These are phyloP conservation scores for Drosophila nr. perissopoda DNA, from an alignment of 2,888 invertebrate genomes.

Conservation along the genomic window DNA sequence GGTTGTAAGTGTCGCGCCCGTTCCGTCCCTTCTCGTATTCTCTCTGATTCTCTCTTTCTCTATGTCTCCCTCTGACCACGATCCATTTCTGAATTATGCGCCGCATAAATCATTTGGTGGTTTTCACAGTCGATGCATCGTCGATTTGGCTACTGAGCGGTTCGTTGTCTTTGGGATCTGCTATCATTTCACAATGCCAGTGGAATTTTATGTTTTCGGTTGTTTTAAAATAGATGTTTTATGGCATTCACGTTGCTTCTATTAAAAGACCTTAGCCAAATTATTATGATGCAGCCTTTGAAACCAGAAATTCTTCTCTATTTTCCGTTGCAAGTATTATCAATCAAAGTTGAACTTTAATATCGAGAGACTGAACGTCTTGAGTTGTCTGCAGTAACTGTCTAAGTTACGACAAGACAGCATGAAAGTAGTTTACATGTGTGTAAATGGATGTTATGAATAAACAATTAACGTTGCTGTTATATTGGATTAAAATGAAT, in stretches of 20 bases:
- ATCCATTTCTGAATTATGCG: slow-evolving; percentile 66
- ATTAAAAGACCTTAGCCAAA: slow-evolving; percentile 5
- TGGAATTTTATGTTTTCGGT: background rate
- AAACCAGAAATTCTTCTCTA: background rate
- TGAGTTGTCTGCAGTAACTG: background rate
- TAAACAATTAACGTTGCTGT: background rate
- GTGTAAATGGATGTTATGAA: background rate
- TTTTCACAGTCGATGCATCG: slow-evolving; percentile 68
- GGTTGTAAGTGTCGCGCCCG: slow-evolving; percentile 72
- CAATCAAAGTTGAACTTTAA: background rate
- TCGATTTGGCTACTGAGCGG: slow-evolving; percentile 23
- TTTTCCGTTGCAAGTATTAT: background rate
- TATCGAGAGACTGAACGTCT: background rate
- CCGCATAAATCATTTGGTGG: slow-evolving; percentile 81
- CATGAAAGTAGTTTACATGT: background rate
- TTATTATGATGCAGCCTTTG: background rate
- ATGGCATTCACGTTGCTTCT: slow-evolving; percentile 4
- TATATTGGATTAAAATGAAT: background rate
- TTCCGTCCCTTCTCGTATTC: slow-evolving; percentile 14
- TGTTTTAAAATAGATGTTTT: slow-evolving; percentile 23
- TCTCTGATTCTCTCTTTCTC: slow-evolving; percentile 2
- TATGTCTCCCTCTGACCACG: slow-evolving; percentile 22
- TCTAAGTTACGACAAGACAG: background rate
- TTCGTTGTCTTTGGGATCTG: slow-evolving; percentile 17
- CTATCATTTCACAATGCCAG: background rate